A percentile compares a stretch with the other conserved stretches of the same genome.
Evolutionary conservation across 1,140 invertebrate genomes (phyloP).

Genomic region (Pogonomyrmex californicus): DNA sequence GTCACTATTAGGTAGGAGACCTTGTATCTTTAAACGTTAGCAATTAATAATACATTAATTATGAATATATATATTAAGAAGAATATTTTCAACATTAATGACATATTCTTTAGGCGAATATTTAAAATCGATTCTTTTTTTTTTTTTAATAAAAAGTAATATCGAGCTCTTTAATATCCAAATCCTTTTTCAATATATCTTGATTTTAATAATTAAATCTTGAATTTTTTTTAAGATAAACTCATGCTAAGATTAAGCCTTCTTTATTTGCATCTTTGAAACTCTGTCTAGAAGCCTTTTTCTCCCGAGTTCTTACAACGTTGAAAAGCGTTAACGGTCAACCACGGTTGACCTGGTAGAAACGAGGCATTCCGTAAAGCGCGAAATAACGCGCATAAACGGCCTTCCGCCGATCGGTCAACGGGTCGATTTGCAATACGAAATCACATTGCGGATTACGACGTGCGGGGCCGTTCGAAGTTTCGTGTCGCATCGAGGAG

Average conservation of each 20-base stretch:
- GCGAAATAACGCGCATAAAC: not conserved
- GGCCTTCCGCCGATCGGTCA: not conserved
- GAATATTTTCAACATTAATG: not conserved
- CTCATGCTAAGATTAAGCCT: not conserved
- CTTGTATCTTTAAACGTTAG: too few species aligned
- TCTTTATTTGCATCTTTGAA: not conserved
- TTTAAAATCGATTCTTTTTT: not conserved
- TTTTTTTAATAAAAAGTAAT: not conserved
- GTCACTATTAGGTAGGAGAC: too few species aligned
- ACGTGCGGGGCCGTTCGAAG: not conserved
- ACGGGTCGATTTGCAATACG: not conserved
- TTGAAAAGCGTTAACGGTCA: not conserved
- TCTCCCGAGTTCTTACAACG: not conserved
- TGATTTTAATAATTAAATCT: not conserved
- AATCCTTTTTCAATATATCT: not conserved
- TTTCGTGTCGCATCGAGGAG: conserved; percentile 29
- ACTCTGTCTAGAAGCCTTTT: not conserved
- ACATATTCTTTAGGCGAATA: not conserved
- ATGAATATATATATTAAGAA: not conserved
- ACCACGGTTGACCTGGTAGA: not conserved
- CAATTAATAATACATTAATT: too few species aligned
- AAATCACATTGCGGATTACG: conserved; percentile 9
- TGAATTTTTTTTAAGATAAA: not conserved
- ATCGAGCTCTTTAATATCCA: not conserved
- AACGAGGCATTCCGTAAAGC: not conserved